These are phyloP conservation scores for Pteria penguin DNA, from an alignment of 2,888 invertebrate species.

Conservation along the genomic window DNA sequence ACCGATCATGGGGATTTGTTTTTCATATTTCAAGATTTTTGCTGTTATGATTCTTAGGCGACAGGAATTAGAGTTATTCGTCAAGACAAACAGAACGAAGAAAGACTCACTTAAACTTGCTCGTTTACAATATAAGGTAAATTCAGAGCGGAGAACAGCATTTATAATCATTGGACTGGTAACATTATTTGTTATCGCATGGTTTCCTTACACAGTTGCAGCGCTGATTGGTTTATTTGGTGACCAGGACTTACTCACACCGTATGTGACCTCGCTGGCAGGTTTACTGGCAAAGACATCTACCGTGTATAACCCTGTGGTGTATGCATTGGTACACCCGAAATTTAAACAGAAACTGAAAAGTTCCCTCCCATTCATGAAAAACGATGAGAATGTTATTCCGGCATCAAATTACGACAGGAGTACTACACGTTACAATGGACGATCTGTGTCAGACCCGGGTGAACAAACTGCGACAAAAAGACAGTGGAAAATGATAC, in stretches of 20 bases:
- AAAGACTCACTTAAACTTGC: slow-evolving; percentile 31
- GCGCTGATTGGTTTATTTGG: slow-evolving; percentile 87
- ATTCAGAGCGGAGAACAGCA: slow-evolving; percentile 42
- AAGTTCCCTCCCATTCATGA: too few relatives aligned
- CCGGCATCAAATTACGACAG: too few relatives aligned
- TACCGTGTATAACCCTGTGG: slow-evolving; percentile 81
- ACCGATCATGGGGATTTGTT: slow-evolving; percentile 41
- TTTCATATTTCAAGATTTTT: slow-evolving; percentile 40
- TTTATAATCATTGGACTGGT: slow-evolving; percentile 42
- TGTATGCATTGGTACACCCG: slow-evolving; percentile 73
- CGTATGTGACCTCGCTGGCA: slow-evolving; percentile 85
- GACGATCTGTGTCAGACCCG: too few relatives aligned
- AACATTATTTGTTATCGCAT: slow-evolving; percentile 87
- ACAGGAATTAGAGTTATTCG: slow-evolving; percentile 26
- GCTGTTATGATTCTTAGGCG: slow-evolving; percentile 30
- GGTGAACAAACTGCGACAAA: too few relatives aligned
- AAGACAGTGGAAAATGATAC: too few relatives aligned
- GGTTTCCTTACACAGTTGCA: slow-evolving; percentile 90
- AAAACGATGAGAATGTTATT: too few relatives aligned
- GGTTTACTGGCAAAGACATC: slow-evolving; percentile 88
- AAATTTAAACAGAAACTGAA: slow-evolving; percentile 30
- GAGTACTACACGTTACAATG: too few relatives aligned
- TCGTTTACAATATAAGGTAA: slow-evolving; percentile 32
- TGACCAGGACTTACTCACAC: slow-evolving; percentile 85
- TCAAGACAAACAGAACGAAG: slow-evolving; percentile 28